Evolutionary conservation across 2,113 vertebrate genomes (phyloP).

Genomic region (Leptosomus discolor): DNA sequence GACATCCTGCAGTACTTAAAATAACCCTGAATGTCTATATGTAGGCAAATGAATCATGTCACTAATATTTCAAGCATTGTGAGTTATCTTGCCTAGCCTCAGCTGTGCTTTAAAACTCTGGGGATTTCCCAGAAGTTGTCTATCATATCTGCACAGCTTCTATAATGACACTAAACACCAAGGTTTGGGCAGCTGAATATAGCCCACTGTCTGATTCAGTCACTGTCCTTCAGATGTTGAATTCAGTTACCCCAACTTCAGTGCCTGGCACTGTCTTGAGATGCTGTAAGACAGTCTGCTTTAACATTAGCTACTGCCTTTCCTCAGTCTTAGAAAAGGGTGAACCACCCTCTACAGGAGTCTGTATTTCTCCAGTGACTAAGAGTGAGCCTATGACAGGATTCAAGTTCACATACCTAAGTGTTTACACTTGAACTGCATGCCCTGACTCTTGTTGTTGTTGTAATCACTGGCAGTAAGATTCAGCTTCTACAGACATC

Average conservation of each 20-base stretch:
- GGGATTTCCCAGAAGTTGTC: not conserved
- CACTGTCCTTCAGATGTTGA: not conserved
- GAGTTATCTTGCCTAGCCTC: not conserved
- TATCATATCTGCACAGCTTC: not conserved
- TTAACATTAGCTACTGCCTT: not conserved
- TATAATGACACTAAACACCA: not conserved
- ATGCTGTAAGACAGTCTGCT: not conserved
- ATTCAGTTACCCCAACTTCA: not conserved
- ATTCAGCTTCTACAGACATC: not conserved
- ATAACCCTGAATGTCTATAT: not conserved
- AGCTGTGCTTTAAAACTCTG: not conserved
- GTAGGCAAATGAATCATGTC: not conserved
- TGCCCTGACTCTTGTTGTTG: not conserved
- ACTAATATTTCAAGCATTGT: not conserved
- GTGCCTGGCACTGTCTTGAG: not conserved
- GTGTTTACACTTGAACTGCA: not conserved
- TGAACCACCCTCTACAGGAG: not conserved
- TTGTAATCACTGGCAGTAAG: not conserved
- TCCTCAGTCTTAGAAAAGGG: not conserved
- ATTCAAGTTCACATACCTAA: not conserved
- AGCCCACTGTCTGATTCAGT: not conserved
- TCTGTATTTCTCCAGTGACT: not conserved
- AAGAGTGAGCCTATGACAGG: not conserved
- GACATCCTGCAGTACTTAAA: not conserved
- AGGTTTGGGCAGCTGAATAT: not conserved